Evolutionary conservation across 2,888 invertebrate species (phyloP).

Genomic region (Steinernema scapterisci): DNA sequence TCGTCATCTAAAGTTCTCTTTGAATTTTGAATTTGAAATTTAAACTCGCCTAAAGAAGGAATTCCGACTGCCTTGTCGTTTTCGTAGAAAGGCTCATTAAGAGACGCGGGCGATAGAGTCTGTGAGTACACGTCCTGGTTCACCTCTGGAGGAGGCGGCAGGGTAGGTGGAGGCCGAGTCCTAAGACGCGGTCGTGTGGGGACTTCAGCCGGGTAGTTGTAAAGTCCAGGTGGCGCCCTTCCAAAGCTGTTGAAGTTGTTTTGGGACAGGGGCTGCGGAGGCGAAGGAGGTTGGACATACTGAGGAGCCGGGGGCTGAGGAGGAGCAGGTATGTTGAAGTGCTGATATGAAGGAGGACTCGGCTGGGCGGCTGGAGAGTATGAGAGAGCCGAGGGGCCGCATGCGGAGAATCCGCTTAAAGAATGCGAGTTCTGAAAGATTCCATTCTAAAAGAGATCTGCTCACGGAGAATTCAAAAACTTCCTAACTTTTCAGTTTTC

Average conservation of each 20-base stretch:
- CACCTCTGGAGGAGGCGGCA: background rate
- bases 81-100: background rate
- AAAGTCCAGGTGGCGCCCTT: background rate
- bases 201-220: background rate
- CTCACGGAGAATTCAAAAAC: too few species aligned
- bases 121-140: background rate
- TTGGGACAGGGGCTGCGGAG: background rate
- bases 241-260: background rate
- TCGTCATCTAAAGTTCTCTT: background rate
- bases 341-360: too few species aligned
- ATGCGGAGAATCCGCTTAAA: background rate
- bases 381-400: background rate
- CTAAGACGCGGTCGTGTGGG: background rate
- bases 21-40: too few species aligned
- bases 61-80: constrained; percentile 12
- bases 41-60: background rate
- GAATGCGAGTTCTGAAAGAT: constrained; percentile 2
- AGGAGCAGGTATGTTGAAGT: too few species aligned
- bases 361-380: background rate
- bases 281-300: background rate
- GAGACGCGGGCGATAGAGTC: background rate
- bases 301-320: background rate
- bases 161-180: background rate
- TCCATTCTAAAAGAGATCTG: too few species aligned
- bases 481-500: too few species aligned